Conservation (phyloP, 2,797 vertebrate species). For the Onychomys torridus region DNA sequence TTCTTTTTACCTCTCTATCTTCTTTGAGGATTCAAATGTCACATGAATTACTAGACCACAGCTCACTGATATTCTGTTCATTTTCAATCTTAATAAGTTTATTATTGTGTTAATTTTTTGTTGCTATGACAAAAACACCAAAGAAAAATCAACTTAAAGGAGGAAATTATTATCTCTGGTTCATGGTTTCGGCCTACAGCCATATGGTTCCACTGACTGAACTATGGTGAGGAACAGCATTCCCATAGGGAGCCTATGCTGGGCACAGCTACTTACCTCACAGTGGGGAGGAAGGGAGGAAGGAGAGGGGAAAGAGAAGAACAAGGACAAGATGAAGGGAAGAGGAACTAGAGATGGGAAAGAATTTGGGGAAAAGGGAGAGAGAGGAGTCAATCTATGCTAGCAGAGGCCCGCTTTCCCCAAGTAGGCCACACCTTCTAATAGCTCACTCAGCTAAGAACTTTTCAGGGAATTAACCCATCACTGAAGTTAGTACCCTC, state of each 20-base stretch:
- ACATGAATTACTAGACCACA: neutral
- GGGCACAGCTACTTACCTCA: neutral
- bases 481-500: no score
- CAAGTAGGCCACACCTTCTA: neutral
- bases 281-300: neutral
- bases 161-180: neutral
- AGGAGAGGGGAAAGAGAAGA: neutral
- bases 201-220: neutral
- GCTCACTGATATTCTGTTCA: neutral
- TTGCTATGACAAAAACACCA: neutral
- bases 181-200: neutral
- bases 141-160: neutral
- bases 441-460: neutral
- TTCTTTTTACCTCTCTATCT: neutral
- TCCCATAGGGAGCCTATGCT: neutral
- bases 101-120: neutral
- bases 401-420: neutral
- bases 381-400: neutral
- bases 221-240: neutral
- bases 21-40: neutral
- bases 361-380: neutral
- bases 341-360: no score
- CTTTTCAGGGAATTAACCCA: neutral
- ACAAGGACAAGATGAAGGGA: neutral
- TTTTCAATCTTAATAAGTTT: slow-evolving; percentile 9